These are phyloP conservation scores for Ditylenchus dipsaci DNA, from an alignment of 1,140 invertebrate genomes.

Conservation along the genomic window DNA sequence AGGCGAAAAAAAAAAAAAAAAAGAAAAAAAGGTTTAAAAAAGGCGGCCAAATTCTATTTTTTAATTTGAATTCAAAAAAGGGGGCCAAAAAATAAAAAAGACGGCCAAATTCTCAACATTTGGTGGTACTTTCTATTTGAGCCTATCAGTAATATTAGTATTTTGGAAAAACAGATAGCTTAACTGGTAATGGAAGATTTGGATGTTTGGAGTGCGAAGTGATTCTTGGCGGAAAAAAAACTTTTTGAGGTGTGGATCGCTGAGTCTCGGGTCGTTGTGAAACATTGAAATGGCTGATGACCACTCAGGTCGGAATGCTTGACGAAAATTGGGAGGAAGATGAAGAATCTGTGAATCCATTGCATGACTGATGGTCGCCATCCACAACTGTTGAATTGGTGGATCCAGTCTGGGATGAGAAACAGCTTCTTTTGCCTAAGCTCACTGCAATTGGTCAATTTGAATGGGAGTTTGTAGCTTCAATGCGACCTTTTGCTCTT, in stretches of 20 bases:
- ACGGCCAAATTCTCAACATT: no score
- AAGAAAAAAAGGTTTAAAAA: no score
- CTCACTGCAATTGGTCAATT: slow-evolving; percentile 14
- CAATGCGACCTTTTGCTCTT: slow-evolving; percentile 24
- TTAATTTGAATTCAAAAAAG: no score
- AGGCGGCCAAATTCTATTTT: no score
- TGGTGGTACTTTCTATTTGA: no score
- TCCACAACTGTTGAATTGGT: neutral
- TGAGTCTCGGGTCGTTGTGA: slow-evolving; percentile 5
- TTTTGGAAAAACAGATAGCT: no score
- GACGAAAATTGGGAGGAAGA: slow-evolving; percentile 1
- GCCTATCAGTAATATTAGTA: no score
- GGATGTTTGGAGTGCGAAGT: slow-evolving; percentile 41
- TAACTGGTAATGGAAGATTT: slow-evolving; percentile 35
- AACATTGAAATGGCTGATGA: neutral
- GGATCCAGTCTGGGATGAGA: neutral
- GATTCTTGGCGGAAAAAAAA: slow-evolving; percentile 42
- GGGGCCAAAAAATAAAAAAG: no score
- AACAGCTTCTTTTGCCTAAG: slow-evolving; percentile 12
- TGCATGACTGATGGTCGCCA: neutral
- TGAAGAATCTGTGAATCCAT: neutral
- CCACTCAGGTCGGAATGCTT: neutral
- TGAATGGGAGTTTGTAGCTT: neutral
- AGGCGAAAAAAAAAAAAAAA: no score
- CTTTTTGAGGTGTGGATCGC: slow-evolving; percentile 37